Conservation (phyloP, 1,140 invertebrate species). For the Drosophila kurseongensis region DNA sequence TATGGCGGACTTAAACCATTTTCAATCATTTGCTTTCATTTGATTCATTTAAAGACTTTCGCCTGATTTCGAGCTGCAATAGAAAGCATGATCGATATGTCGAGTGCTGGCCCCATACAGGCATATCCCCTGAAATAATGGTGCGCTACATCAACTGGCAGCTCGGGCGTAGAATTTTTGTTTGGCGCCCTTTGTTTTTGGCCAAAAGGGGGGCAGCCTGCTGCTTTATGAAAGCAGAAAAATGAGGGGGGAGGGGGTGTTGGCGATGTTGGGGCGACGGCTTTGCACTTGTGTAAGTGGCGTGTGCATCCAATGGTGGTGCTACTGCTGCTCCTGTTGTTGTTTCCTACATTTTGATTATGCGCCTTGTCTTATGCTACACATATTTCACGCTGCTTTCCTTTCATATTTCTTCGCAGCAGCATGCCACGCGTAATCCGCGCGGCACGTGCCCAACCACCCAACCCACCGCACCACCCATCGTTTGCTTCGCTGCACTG, state of each 20-base stretch:
- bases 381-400: slow-evolving; percentile 75
- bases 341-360: slow-evolving; percentile 75
- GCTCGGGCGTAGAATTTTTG: slow-evolving; percentile 57
- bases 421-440: slow-evolving; percentile 56
- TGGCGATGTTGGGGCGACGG: background rate
- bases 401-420: slow-evolving; percentile 50
- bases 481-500: slow-evolving; percentile 33
- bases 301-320: slow-evolving; percentile 41
- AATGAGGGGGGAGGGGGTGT: background rate
- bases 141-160: slow-evolving; percentile 64
- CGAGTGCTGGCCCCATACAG: slow-evolving; percentile 36
- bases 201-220: slow-evolving; percentile 4
- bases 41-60: slow-evolving; percentile 36
- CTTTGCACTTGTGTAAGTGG: slow-evolving; percentile 48
- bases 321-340: slow-evolving; percentile 6
- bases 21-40: slow-evolving; percentile 14
- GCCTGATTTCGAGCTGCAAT: slow-evolving; percentile 26
- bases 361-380: slow-evolving; percentile 80
- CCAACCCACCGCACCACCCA: slow-evolving; percentile 1
- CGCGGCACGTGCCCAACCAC: slow-evolving; percentile 60
- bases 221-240: slow-evolving; percentile 31
- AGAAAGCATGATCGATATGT: slow-evolving; percentile 56
- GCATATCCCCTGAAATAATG: slow-evolving; percentile 25
- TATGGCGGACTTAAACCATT: background rate
- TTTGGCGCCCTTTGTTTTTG: slow-evolving; percentile 52